Conservation (phyloP, 2,888 invertebrate genomes). For the Acleris emargana region DNA sequence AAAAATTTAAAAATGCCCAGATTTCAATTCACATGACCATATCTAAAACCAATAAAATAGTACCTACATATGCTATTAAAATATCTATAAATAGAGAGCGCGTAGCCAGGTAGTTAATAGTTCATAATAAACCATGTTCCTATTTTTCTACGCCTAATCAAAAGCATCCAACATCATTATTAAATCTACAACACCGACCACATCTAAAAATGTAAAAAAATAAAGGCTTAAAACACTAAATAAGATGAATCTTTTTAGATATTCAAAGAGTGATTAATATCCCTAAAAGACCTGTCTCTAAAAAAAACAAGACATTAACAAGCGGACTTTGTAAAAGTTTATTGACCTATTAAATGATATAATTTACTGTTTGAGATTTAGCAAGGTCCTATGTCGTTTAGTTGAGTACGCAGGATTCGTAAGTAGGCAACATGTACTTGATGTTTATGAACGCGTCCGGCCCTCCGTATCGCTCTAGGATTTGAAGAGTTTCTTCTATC, state of each 20-base stretch:
- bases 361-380: no score
- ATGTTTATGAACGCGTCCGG: slow-evolving; percentile 99
- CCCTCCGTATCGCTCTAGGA: slow-evolving; percentile 95
- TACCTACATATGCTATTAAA: no score
- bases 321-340: neutral
- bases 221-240: neutral
- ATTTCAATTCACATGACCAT: no score
- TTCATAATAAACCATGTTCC: no score
- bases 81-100: no score
- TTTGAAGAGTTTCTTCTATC: slow-evolving; percentile 96
- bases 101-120: no score
- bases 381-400: slow-evolving; percentile 52
- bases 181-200: neutral
- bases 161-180: no score
- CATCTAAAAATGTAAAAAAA: neutral
- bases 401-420: slow-evolving; percentile 95
- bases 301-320: neutral
- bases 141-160: no score
- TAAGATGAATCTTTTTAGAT: neutral
- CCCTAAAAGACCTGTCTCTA: neutral
- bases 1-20: no score
- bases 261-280: neutral
- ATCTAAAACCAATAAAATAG: no score
- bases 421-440: slow-evolving; percentile 98
- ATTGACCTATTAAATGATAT: neutral